Conservation (phyloP, 2,113 vertebrate genomes). For the Panthera leo region DNA sequence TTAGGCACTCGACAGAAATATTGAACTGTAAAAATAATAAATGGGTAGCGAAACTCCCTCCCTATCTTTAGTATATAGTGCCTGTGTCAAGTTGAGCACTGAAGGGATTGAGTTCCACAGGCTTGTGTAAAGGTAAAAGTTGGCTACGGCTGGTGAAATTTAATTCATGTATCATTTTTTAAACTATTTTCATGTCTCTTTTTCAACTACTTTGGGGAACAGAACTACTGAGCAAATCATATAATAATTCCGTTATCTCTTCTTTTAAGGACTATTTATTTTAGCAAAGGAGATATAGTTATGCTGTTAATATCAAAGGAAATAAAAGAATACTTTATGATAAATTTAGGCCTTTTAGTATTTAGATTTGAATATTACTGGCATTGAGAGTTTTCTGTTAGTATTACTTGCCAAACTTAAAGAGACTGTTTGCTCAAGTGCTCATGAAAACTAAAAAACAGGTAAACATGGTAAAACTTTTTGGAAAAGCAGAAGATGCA, state of each 20-base stretch:
- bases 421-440: fast-evolving
- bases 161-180: not conserved
- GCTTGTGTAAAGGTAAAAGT: not conserved
- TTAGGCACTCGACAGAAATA: slow-evolving; percentile 63
- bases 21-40: slow-evolving; percentile 72
- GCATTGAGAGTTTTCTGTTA: not conserved
- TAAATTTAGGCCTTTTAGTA: not conserved
- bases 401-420: not conserved
- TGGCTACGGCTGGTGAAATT: not conserved
- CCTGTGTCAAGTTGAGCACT: slow-evolving; percentile 11
- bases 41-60: slow-evolving; percentile 55
- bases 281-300: not conserved
- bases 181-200: not conserved
- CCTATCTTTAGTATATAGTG: slow-evolving; percentile 38
- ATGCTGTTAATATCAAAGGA: not conserved
- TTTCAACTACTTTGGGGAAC: not conserved
- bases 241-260: not conserved
- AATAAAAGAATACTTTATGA: not conserved
- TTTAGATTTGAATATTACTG: not conserved
- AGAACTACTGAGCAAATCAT: not conserved
- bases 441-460: not conserved
- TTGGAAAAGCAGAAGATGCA: fast-evolving
- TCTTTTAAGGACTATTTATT: not conserved
- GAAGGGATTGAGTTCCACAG: not conserved
- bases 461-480: not conserved